Evolutionary conservation across 2,113 vertebrate genomes (phyloP), one percentile per base, ranked within the genome.

Genomic region (Ceyx margarethae): DNA sequence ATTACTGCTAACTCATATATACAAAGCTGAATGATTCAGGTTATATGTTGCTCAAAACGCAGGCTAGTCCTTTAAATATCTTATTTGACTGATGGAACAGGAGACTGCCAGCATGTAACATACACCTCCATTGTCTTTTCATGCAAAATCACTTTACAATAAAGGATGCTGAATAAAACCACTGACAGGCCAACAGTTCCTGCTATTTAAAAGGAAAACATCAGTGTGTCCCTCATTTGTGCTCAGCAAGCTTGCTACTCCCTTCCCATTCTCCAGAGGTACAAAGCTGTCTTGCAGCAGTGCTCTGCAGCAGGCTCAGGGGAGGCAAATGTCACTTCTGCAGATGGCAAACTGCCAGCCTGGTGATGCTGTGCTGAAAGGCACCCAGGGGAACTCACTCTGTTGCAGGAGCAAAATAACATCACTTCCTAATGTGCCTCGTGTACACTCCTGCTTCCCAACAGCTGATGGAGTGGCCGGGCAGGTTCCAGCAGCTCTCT

Each of bases 301-400:
- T 1, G 3, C 57, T 94, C 73, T 66, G 95, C 90, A 69, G 48
- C 23, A 74, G 50, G 66, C 96, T 60, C 95, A 85, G 37, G 93
- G 93, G 96, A 97, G 58, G 65, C 51, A 77, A 96, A 90, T 84
- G 96, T 94, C 91, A 88, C 69, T 83, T 94, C 95, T 95, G 81
- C 90, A 87, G 87, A 92, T 90, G 97, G 94, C 92, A 93, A 87
- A 75, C 89, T 90, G 95, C 96, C 97, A 97, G 91, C 77, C 43
- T 81, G 28, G 78, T 29, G 58, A 71, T 74, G 66, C 50, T 3
- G 9, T 4, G 5, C 18, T 80, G 91, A 92, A 94, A 87, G 61
- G 77, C 80, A 78, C 94, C 12, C 31, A 90, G 69, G 85, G 85
- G 87, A 94, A 85, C 96, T 96, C 43, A 83, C 61, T 95, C 81